Evolutionary conservation across 2,113 vertebrate species (phyloP).

Genomic region (Aix galericulata): DNA sequence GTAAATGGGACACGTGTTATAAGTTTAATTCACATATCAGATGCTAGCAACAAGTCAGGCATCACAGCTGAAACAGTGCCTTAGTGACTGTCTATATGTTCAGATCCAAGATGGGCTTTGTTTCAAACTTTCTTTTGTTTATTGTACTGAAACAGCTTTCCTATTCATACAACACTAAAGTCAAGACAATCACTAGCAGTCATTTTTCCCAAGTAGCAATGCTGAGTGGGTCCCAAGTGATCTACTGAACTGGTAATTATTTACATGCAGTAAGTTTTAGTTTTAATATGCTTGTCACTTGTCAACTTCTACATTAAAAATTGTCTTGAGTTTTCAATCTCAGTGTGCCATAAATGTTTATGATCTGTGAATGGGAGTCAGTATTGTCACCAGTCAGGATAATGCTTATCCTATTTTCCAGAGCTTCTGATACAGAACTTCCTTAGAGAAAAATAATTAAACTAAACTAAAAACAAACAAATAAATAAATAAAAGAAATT

Average conservation of each 20-base stretch:
- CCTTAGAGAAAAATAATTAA: neutral
- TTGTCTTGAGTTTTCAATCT: neutral
- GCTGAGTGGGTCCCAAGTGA: neutral
- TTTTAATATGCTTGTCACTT: neutral
- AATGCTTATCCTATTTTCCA: neutral
- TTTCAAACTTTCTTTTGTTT: neutral
- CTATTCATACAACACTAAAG: constrained; percentile 12
- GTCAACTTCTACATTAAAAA: neutral
- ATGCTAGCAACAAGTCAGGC: neutral
- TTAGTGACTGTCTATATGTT: neutral
- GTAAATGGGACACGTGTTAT: neutral
- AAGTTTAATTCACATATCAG: neutral
- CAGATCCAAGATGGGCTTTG: neutral
- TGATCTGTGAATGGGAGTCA: neutral
- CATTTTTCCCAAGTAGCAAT: neutral
- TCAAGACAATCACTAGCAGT: constrained; percentile 1
- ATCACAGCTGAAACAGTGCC: neutral
- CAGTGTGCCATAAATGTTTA: neutral
- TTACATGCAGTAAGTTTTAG: neutral
- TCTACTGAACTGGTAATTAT: neutral
- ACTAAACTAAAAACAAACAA: neutral
- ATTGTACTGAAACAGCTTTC: neutral
- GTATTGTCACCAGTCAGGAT: neutral
- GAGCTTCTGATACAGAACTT: neutral
- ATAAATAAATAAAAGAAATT: no score